These are phyloP conservation scores for Dendrolimus houi DNA, from an alignment of 2,888 invertebrate genomes.

Conservation along the genomic window DNA sequence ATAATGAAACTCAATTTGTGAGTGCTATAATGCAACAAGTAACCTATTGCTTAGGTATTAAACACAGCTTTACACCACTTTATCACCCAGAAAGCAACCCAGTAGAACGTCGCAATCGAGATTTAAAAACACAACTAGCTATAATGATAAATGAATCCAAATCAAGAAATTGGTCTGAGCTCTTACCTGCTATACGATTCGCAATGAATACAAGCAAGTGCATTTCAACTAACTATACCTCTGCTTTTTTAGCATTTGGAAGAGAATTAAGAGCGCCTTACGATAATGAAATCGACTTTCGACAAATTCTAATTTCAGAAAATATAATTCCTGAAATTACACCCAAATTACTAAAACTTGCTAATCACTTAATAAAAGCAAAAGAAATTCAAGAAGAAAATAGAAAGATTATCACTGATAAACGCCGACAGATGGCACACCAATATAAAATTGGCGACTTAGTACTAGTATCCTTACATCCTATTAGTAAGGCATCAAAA, in stretches of 20 bases:
- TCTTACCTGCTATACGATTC: conserved; percentile 8
- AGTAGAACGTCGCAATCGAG: conserved; percentile 12
- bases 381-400: not conserved
- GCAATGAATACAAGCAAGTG: conserved; percentile 10
- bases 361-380: conserved; percentile 1
- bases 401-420: too few species aligned
- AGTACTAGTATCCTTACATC: too few species aligned
- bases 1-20: conserved; percentile 36
- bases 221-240: conserved; percentile 2
- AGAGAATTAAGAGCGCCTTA: conserved; percentile 4
- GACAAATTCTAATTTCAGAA: conserved; percentile 4
- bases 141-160: conserved; percentile 8
- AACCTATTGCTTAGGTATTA: conserved; percentile 5
- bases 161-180: conserved; percentile 2
- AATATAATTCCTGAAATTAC: conserved; percentile 9
- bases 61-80: conserved; percentile 21
- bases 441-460: too few species aligned
- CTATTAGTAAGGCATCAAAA: too few species aligned
- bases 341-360: conserved; percentile 1
- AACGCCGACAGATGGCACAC: too few species aligned
- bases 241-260: conserved; percentile 12
- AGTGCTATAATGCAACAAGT: conserved; percentile 4
- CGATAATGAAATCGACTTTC: not conserved
- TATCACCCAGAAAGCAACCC: conserved; percentile 29
- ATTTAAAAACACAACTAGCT: conserved; percentile 15